These are phyloP conservation scores for Bradypodion pumilum DNA, from an alignment of 2,797 vertebrate genomes.

Conservation along the genomic window DNA sequence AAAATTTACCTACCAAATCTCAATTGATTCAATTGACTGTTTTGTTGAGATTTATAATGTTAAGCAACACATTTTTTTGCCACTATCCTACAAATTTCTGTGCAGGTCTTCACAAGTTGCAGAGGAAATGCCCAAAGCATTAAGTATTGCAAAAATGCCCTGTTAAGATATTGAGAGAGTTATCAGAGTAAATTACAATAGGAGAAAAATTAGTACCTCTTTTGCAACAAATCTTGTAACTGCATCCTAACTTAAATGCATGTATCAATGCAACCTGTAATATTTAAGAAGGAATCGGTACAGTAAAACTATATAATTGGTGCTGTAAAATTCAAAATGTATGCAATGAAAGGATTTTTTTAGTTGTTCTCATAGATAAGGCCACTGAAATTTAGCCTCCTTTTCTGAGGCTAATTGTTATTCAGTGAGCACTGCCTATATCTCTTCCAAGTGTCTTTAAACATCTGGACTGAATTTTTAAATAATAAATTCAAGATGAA, in stretches of 20 bases:
- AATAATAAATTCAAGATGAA: constrained; percentile 31
- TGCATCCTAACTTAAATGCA: background rate
- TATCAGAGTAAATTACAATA: background rate
- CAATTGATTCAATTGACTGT: no score
- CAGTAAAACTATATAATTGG: background rate
- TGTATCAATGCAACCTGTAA: background rate
- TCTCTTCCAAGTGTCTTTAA: constrained; percentile 30
- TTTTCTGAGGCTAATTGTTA: background rate
- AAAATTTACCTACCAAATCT: background rate
- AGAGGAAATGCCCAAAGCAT: background rate
- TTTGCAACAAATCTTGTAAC: background rate
- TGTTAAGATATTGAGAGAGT: background rate
- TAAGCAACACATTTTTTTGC: no score
- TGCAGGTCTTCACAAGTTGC: background rate
- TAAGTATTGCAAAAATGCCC: background rate
- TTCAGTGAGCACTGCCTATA: background rate
- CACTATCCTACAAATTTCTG: background rate
- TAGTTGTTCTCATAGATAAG: background rate
- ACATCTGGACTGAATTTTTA: constrained; percentile 16
- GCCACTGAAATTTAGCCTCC: background rate
- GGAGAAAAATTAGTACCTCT: no score
- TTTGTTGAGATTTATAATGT: no score
- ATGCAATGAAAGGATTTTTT: background rate
- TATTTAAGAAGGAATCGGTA: background rate
- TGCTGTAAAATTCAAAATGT: background rate